These are phyloP conservation scores for Notothenia rossii DNA, from an alignment of 2,113 vertebrate genomes.

Conservation along the genomic window DNA sequence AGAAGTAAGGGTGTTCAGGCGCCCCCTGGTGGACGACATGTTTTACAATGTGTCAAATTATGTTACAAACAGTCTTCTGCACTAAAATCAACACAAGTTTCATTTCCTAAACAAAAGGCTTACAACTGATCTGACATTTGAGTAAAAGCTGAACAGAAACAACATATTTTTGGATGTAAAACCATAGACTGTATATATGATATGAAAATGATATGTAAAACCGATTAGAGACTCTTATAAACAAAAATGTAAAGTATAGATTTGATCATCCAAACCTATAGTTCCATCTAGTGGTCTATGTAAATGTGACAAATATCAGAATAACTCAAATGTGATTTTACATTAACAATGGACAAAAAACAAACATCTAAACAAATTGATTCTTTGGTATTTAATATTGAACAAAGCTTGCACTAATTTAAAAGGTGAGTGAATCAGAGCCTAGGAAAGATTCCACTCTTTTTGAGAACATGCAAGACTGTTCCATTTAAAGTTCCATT, in stretches of 20 bases:
- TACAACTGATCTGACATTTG: not conserved
- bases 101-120: not conserved
- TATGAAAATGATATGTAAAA: not conserved
- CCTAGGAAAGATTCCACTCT: not conserved
- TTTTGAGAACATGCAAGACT: not conserved
- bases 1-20: constrained; percentile 30
- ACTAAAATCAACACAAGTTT: not conserved
- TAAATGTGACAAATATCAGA: not conserved
- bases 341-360: not conserved
- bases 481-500: too few species aligned
- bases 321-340: not conserved
- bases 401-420: not conserved
- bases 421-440: not conserved
- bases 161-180: not conserved
- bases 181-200: not conserved
- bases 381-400: not conserved
- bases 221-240: not conserved
- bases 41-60: too few species aligned
- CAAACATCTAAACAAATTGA: too few species aligned
- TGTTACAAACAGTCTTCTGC: not conserved
- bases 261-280: constrained; percentile 4
- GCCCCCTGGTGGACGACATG: constrained; percentile 59
- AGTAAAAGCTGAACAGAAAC: not conserved
- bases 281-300: constrained; percentile 48
- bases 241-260: not conserved